Base-by-base conservation (phyloP, 2,113 vertebrate species). In the Daphoenositta chrysoptera region DNA sequence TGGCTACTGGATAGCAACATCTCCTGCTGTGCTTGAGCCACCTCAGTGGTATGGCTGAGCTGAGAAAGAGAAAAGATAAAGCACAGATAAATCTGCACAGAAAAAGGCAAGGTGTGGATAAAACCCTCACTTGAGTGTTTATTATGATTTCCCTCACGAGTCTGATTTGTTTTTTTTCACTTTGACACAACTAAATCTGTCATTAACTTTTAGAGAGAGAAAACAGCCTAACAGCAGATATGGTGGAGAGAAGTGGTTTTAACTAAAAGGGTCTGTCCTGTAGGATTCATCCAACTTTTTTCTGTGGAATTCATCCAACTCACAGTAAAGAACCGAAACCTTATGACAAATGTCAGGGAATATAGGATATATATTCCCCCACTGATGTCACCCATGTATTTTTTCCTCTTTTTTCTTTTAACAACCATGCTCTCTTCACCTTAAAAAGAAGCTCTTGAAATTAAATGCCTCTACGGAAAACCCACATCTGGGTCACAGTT, bases 401-500 rank as follows among this genome's bases (percentile, higher is more conserved):
- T 92, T 73, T 53, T 5, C 12, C 12, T 66, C 40, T 20, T 51
- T 57, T 72, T 76, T 37, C 37, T 71, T 82, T 71, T 65, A 56
- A 37, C 78, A 87, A 56, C 21, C n/a, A 44, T 57, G 15, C 22
- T 75, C 45, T 66, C 73, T 95, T 96, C 89, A 93, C 84, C 73
- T 89, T 54, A 76, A 79, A 75, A 82, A 89, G 30, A 69, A 90
- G 40, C 42, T 83, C 66, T 65, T 80, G 61, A 54, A 85, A 79
- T 95, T 54, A 85, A 92, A 85, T 69, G 70, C 23, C 45, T 84
- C 23, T 58, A 3, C 42, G 37, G 65, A 87, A 95, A 91, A 54
- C 61, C 87, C 66, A 87, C 87, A 87, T 87, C 91, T 93, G 94
- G 87, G 93, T 96, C 89, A 66, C 53, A 89, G 50, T 82, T 94